Evolutionary conservation across 2,113 vertebrate species (phyloP), one percentile per base, ranked within the genome.

Genomic region (Eurypyga helias): DNA sequence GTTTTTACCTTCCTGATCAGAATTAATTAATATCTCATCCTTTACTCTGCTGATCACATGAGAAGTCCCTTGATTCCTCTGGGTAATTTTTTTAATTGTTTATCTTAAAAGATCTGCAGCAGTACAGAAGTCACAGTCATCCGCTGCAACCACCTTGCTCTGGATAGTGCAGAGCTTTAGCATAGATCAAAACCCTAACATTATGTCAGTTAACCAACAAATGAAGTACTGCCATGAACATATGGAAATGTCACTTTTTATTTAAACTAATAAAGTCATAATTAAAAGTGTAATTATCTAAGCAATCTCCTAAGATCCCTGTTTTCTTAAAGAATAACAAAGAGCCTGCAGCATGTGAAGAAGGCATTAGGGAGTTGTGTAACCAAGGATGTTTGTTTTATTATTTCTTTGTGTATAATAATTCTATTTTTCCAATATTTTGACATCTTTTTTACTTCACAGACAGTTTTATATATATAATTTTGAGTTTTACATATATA

Each of bases 221-320:
- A 57, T 69, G 41, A 85, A 93, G 24, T 55, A 31, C 33, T 73
- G n/a, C 5, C 19, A 52, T 6, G 13, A 64, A 94, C 41, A 87
- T 17, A 83, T 15, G 31, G 41, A 94, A 94, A 90, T 36, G 78
- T 31, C 10, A 45, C 7, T 20, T 64, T 95, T 94, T 80, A 78
- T 75, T 92, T 96, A 92, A 81, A 81, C 18, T 87, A 90, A 93
- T 83, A 79, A 91, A 96, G 58, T 43, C 43, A 33, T 82, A 83
- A 93, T 89, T 95, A 66, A 88, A 97, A 96, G 55, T 41, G 5
- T 51, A 91, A 87, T 87, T 95, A 76, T 75, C 9, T 90, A 91
- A 92, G 45, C 20, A 82, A 7, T 34, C 62, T 67, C 67, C 43
- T 60, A 95, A 81, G 36, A 80, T 31, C 14, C 31, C 20, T 69